Conservation (phyloP, 2,797 vertebrate genomes). For the Parauchenoglanis punctatus region DNA sequence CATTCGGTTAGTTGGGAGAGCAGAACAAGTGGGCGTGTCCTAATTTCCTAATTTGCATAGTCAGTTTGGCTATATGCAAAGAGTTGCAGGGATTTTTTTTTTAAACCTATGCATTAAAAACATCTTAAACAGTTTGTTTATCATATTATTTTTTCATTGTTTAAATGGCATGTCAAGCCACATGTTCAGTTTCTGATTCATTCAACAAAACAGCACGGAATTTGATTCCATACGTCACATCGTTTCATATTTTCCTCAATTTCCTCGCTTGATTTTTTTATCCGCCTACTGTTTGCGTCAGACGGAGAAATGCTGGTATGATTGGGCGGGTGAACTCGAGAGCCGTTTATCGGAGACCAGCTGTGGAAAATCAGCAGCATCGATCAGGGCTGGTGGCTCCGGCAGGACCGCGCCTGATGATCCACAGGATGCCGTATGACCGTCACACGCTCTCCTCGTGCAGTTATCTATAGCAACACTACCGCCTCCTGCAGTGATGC, state of each 20-base stretch:
- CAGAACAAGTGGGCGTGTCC: not conserved
- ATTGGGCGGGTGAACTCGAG: slow-evolving; percentile 20
- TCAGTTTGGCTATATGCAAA: not conserved
- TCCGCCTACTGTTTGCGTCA: not conserved
- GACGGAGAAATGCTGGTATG: not conserved
- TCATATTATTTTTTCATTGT: not conserved
- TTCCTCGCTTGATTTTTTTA: not conserved
- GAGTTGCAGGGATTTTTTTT: not conserved
- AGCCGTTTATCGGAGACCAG: slow-evolving; percentile 48
- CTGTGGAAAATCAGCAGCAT: slow-evolving; percentile 52
- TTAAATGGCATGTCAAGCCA: not conserved
- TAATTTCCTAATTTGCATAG: not conserved
- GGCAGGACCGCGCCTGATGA: slow-evolving; percentile 38
- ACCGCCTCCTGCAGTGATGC: slow-evolving; percentile 19
- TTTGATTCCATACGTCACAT: not conserved
- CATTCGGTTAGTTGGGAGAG: not conserved
- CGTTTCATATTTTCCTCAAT: not conserved
- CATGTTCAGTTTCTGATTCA: not conserved
- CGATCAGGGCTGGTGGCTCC: slow-evolving; percentile 42
- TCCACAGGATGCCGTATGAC: slow-evolving; percentile 39
- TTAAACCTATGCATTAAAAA: too few relatives aligned
- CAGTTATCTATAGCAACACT: slow-evolving; percentile 35
- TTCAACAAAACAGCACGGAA: not conserved
- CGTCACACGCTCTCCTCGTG: slow-evolving; percentile 10
- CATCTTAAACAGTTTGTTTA: not conserved